These are phyloP conservation scores for Akabosia matsudoensis DNA, from an alignment of 1,140 invertebrate genomes.

Conservation along the genomic window DNA sequence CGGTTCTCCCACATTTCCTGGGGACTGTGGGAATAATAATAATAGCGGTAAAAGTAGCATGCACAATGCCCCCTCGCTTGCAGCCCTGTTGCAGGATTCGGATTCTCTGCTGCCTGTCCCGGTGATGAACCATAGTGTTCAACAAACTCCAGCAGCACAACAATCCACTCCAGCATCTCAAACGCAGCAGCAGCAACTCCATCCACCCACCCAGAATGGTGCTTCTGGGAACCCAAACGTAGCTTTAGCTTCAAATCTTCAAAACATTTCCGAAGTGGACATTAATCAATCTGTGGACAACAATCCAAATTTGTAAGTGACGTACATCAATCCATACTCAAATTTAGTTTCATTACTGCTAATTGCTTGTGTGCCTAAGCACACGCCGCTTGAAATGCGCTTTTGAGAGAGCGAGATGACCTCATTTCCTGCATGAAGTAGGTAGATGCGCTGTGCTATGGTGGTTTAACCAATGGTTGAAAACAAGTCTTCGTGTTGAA, in stretches of 20 bases:
- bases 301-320: constrained; percentile 15
- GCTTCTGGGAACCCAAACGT: neutral
- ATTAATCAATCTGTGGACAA: neutral
- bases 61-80: neutral
- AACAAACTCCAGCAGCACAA: neutral
- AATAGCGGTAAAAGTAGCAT: neutral
- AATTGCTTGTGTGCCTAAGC: too few species aligned
- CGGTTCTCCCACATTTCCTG: neutral
- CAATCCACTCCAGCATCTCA: neutral
- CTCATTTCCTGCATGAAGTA: too few species aligned
- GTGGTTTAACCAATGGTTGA: neutral
- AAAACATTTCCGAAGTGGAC: neutral
- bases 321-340: too few species aligned
- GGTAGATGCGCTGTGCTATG: too few species aligned
- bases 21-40: neutral
- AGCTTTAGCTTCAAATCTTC: neutral
- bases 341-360: too few species aligned
- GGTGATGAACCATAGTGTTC: neutral
- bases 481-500: neutral
- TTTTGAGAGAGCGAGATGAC: too few species aligned
- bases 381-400: too few species aligned
- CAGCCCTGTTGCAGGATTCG: neutral
- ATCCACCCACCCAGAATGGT: neutral
- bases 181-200: neutral
- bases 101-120: neutral